Base-by-base conservation (phyloP, 2,888 invertebrate genomes). In the Eristalinus aeneus region DNA sequence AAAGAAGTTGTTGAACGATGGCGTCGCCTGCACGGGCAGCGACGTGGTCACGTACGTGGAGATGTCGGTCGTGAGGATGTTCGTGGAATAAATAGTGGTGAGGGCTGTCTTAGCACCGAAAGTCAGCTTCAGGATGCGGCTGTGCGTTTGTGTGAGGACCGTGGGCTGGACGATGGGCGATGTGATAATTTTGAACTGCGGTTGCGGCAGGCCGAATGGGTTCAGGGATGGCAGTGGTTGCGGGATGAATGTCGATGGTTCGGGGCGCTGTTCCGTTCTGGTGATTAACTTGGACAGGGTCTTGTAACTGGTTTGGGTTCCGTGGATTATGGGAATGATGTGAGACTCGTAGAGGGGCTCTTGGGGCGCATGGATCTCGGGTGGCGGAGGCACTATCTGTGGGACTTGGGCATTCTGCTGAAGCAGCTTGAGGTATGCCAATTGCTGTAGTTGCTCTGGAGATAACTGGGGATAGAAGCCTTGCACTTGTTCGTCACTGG, bases 101-200 rank as follows among this genome's bases (percentile, higher is more conserved):
- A 96, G 96, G 0, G 97, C 95, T 0, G 97, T 97, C 92, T 97
- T 97, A 36, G 97, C 97, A n/a, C 97, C 97, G 91, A 97, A 97
- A 11, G 97, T 97, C 88, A 97, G 93, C 92, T 97, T 97, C 85
- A 97, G 93, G 69, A 97, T 93, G 93, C 97, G 96, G 89, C 97
- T 97, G 87, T 96, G 95, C 0, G 97, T 97, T 88, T 96, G 94
- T 0, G 96, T 96, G 12, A 97, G 94, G 89, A 96, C 93, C 0
- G 97, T 97, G 90, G 96, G 96, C 80, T 96, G 94, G 27, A 97
- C 94, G n/a, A 97, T 93, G 0, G 97, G 97, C 0, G 97, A 96
- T 10, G 96, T 96, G 31, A 96, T 96, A 22, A 97, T 92, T 46
- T 96, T 95, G 91, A 95, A 96, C 89, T 96, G 96, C 60, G 94